Evolutionary conservation across 1,140 invertebrate genomes (phyloP).

Genomic region (Leptopilina boulardi): DNA sequence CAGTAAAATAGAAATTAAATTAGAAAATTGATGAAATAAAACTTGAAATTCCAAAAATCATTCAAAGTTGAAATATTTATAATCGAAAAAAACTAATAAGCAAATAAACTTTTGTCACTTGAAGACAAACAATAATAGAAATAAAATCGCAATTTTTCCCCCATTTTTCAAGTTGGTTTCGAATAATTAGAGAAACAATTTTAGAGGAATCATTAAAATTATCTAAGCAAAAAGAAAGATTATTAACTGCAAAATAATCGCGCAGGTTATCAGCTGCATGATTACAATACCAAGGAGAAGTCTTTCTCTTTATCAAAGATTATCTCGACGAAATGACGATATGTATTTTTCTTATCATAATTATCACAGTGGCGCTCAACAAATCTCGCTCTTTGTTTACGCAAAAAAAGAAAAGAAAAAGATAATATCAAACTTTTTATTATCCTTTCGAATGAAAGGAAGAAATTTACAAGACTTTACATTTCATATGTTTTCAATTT

Average conservation of each 20-base stretch:
- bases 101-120: not conserved
- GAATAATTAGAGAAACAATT: not conserved
- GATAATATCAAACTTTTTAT: not conserved
- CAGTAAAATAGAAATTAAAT: no score
- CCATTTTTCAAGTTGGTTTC: no score
- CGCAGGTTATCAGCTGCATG: slow-evolving; percentile 38
- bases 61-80: no score
- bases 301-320: slow-evolving; percentile 39
- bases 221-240: slow-evolving; percentile 6
- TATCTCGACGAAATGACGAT: slow-evolving; percentile 39
- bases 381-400: slow-evolving; percentile 24
- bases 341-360: slow-evolving; percentile 37
- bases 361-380: slow-evolving; percentile 27
- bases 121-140: no score
- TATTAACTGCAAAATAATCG: slow-evolving; percentile 22
- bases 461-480: not conserved
- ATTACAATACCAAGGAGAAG: slow-evolving; percentile 23
- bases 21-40: no score
- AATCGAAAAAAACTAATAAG: no score
- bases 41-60: no score
- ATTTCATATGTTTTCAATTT: not conserved
- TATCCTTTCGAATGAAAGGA: not conserved
- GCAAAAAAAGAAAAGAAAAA: not conserved
- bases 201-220: not conserved
- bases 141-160: no score